phyloP scores from a whole-genome alignment of 2,888 invertebrate genomes.

The Lasioglossum lativentre region DNA sequence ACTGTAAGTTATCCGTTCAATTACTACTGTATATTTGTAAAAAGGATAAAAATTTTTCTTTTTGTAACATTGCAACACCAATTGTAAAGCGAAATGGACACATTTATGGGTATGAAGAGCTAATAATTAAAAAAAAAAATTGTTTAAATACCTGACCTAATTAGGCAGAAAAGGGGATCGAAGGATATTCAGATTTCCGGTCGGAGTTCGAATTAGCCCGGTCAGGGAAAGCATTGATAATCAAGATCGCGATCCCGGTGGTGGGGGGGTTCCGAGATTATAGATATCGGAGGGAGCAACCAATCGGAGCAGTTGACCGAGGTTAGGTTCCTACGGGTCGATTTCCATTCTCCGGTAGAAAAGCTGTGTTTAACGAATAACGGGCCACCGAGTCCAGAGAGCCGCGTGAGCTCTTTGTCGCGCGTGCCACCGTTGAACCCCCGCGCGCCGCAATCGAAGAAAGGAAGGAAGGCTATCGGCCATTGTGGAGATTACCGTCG shows the following conservation, averaged over 20 bases:
- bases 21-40: too few relatives aligned
- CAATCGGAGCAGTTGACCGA: slow-evolving; percentile 24
- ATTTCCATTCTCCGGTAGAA: slow-evolving; percentile 43
- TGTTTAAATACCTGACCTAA: too few relatives aligned
- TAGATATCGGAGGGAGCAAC: background rate
- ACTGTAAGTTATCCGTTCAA: too few relatives aligned
- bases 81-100: too few relatives aligned
- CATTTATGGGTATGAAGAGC: too few relatives aligned
- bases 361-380: slow-evolving; percentile 39
- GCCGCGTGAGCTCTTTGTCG: slow-evolving; percentile 62
- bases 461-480: slow-evolving; percentile 70
- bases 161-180: too few relatives aligned
- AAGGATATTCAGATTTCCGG: too few relatives aligned
- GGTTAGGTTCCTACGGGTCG: slow-evolving; percentile 24
- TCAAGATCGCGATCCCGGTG: background rate
- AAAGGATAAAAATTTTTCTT: too few relatives aligned
- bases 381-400: slow-evolving; percentile 29
- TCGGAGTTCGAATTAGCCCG: too few relatives aligned
- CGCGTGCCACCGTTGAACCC: slow-evolving; percentile 35
- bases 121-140: too few relatives aligned
- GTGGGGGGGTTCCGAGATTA: background rate
- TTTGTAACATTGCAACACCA: too few relatives aligned
- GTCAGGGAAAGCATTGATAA: background rate
- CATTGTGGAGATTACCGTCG: slow-evolving; percentile 55
- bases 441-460: slow-evolving; percentile 61